phyloP scores from a whole-genome alignment of 2,113 vertebrate genomes.

The Arothron firmamentum region DNA sequence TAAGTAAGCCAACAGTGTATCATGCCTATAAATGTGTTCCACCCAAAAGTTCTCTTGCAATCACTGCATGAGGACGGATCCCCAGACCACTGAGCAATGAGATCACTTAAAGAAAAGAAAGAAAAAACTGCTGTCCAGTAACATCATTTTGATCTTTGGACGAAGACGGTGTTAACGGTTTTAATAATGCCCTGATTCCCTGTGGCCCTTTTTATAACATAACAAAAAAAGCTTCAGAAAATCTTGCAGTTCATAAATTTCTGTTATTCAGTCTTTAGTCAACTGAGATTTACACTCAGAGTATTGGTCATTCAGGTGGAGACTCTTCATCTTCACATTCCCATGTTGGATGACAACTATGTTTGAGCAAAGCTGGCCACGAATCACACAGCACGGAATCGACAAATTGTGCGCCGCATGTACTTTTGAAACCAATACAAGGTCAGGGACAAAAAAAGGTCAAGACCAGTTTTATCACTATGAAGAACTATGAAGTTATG shows the following conservation, averaged over 20 bases:
- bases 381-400: constrained; percentile 8
- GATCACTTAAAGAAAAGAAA: constrained; percentile 14
- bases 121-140: neutral
- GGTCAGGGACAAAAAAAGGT: neutral
- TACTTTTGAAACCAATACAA: neutral
- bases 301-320: constrained; percentile 6
- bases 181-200: constrained; percentile 21
- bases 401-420: neutral
- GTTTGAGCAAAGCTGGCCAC: neutral
- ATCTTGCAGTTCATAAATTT: constrained; percentile 30
- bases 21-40: constrained; percentile 18
- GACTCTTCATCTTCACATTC: neutral
- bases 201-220: neutral
- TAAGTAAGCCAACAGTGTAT: constrained; percentile 6
- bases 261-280: constrained; percentile 6
- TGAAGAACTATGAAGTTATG: too few relatives aligned
- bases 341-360: neutral
- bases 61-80: constrained; percentile 9
- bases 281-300: constrained; percentile 8
- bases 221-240: constrained; percentile 21
- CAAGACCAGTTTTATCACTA: neutral
- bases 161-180: constrained; percentile 21
- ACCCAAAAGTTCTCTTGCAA: constrained; percentile 6
- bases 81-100: neutral
- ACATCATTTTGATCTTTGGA: constrained; percentile 15